These are phyloP conservation scores for Drosophila repleta DNA, from an alignment of 1,140 invertebrate species.

Conservation along the genomic window DNA sequence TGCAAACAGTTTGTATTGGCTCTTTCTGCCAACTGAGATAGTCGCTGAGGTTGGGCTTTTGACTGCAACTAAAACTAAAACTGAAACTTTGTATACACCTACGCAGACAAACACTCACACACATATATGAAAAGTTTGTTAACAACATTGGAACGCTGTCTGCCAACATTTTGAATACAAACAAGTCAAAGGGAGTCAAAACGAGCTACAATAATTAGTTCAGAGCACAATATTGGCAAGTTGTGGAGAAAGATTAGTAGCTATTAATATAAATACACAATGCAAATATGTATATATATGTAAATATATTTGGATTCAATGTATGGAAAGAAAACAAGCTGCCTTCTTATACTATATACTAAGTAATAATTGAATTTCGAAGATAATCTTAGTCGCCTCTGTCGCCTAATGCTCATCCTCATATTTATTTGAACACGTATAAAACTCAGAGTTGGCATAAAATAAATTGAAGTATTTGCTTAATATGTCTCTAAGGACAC, in stretches of 20 bases:
- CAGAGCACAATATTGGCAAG: background rate
- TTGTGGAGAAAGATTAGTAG: background rate
- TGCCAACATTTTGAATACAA: conserved; percentile 26
- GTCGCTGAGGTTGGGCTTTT: conserved; percentile 33
- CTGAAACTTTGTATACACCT: conserved; percentile 14
- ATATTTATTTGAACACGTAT: background rate
- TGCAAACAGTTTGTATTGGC: conserved; percentile 27
- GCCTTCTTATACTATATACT: too few relatives aligned
- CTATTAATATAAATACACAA: background rate
- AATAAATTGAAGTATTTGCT: conserved; percentile 13
- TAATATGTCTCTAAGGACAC: conserved; percentile 9
- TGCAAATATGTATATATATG: too few relatives aligned
- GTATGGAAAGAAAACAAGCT: too few relatives aligned
- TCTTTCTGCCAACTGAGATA: conserved; percentile 21
- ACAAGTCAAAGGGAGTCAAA: conserved; percentile 1
- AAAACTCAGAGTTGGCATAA: background rate
- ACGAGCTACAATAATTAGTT: background rate
- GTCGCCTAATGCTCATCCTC: too few relatives aligned
- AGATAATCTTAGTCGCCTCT: too few relatives aligned
- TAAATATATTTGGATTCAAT: too few relatives aligned
- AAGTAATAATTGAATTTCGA: too few relatives aligned
- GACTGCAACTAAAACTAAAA: conserved; percentile 27
- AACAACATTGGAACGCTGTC: conserved; percentile 2
- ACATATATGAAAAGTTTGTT: background rate
- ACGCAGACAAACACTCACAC: background rate